Evolutionary conservation across 2,888 invertebrate species (phyloP).

Genomic region (Andrena trimmerana): DNA sequence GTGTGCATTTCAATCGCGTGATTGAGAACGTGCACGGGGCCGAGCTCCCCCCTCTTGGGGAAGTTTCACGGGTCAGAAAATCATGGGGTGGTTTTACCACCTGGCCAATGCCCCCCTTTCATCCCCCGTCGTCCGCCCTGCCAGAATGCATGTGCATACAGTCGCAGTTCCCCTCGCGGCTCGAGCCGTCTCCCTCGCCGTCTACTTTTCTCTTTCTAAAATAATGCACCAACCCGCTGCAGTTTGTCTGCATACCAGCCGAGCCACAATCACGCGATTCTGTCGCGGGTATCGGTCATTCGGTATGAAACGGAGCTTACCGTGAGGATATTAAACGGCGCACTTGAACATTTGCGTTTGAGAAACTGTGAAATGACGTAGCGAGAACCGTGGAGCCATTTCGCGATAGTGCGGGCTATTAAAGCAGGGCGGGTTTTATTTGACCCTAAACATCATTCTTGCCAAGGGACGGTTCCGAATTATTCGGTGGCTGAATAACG

Average conservation of each 20-base stretch:
- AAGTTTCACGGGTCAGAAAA: conserved; percentile 79
- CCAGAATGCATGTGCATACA: conserved; percentile 26
- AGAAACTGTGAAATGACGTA: no score
- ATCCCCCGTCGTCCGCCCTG: conserved; percentile 11
- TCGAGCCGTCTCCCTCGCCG: conserved; percentile 23
- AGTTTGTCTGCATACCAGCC: conserved; percentile 77
- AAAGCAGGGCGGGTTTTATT: no score
- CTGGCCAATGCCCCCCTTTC: conserved; percentile 73
- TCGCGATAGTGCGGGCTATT: no score
- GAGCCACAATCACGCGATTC: conserved; percentile 73
- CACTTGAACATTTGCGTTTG: no score
- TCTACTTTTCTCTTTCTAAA: conserved; percentile 66
- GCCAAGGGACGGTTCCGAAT: no score
- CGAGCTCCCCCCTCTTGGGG: conserved; percentile 42
- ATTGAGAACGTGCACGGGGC: conserved; percentile 58
- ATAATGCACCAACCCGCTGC: conserved; percentile 76
- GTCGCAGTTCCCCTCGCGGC: conserved; percentile 42
- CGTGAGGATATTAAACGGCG: conserved; percentile 11
- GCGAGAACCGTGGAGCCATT: no score
- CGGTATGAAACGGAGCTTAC: conserved; percentile 47
- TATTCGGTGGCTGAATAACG: no score
- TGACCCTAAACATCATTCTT: no score
- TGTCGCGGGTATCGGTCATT: conserved; percentile 72
- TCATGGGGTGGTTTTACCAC: conserved; percentile 80
- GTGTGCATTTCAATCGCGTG: conserved; percentile 71